Evolutionary conservation across 2,888 invertebrate genomes (phyloP).

Genomic region (Theodoxus fluviatilis): DNA sequence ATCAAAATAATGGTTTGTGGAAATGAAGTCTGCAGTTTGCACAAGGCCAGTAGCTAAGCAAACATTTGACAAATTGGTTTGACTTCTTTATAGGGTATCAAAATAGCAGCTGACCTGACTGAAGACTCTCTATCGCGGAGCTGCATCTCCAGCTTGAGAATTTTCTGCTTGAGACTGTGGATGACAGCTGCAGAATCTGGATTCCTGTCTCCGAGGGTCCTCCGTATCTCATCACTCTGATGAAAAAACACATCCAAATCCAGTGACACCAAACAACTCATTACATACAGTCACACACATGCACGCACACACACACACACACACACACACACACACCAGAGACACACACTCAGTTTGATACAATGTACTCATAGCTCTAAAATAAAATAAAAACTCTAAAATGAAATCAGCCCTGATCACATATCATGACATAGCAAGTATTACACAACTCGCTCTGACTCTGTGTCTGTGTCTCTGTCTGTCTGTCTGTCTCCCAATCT

Average conservation of each 20-base stretch:
- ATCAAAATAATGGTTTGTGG: no score
- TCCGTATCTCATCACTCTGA: conserved; percentile 62
- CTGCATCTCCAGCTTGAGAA: conserved; percentile 63
- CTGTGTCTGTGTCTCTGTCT: no score
- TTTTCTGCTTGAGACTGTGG: conserved; percentile 64
- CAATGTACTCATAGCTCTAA: conserved; percentile 32
- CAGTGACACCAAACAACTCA: not conserved
- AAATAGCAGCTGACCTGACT: conserved; percentile 48
- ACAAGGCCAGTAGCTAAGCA: no score
- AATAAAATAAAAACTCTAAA: not conserved
- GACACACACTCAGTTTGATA: not conserved
- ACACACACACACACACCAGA: not conserved
- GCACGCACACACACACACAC: no score
- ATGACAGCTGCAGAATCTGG: conserved; percentile 61
- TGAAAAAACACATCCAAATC: conserved; percentile 18
- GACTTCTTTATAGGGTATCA: no score
- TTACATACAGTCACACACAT: not conserved
- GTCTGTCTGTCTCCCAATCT: no score
- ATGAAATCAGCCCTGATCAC: not conserved
- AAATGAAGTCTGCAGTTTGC: no score
- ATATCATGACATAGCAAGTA: not conserved
- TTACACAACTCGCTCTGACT: not conserved
- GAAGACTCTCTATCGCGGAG: conserved; percentile 60
- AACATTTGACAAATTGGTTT: no score
- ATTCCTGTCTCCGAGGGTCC: conserved; percentile 59